Evolutionary conservation across 2,797 vertebrate genomes (phyloP), one percentile per base, ranked within the genome.

Genomic region (Gymnocypris eckloni): DNA sequence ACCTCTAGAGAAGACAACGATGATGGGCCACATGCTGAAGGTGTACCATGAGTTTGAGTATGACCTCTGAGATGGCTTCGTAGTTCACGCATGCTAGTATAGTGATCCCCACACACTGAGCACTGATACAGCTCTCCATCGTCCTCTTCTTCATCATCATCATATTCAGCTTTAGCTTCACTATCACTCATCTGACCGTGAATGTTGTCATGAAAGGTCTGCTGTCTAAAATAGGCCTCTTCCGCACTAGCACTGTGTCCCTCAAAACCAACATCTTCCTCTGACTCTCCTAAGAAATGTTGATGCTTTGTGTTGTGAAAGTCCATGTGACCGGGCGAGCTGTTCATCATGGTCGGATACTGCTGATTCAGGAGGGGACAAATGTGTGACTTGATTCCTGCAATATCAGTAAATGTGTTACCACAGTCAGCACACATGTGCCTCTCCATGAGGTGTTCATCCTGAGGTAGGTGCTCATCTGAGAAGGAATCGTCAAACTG

Each of bases 101-200:
- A 98, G 86, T 95, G 95, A 91, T 97, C 97, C 13, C 97, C 97
- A 91, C 97, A 98, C 77, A 98, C 94, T 0, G 97, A 98, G 79
- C 97, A 98, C 79, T 98, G 97, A 91, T 95, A 98, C 84, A 96
- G 96, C 89, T 97, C 94, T 33, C 91, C 92, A 66, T 94, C 93
- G 16, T 95, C 94, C 4, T 93, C 90, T 3, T 85, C 88, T 1
- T 85, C 88, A 0, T 78, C 88, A 0, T 90, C 91, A 69, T 91
- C 90, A 10, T 81, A 88, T 75, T 87, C 76, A 43, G 79, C 43
- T n/a, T 87, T 73, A 15, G 50, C 88, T 79, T 90, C 93, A 79
- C 16, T 4, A 0, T 37, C 86, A 11, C 87, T 86, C 28, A 92
- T 83, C 16, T 84, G 89, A 77, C 64, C 84, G 56, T 89, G 90